phyloP scores from a whole-genome alignment of 2,888 invertebrate species.

The Xanthia icteritia region DNA sequence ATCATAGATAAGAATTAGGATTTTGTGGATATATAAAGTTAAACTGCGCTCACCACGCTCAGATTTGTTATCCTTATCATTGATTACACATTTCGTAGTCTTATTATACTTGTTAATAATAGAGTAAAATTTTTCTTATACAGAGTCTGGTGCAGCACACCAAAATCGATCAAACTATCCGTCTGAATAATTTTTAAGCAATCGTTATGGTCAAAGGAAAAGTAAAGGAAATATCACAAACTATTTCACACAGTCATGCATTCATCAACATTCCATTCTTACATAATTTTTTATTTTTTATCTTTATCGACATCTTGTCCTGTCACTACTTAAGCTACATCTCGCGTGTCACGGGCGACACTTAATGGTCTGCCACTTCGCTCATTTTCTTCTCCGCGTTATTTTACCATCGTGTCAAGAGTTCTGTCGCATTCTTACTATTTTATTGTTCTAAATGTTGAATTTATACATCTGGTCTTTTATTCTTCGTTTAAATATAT shows the following conservation, averaged over 20 bases:
- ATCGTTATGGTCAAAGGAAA: background rate
- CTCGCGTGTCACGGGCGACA: conserved; percentile 77
- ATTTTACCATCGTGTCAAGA: conserved; percentile 82
- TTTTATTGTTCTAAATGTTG: conserved; percentile 65
- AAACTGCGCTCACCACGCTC: background rate
- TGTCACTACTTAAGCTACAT: conserved; percentile 61
- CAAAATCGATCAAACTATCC: background rate
- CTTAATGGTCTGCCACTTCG: conserved; percentile 83
- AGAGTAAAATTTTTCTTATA: background rate
- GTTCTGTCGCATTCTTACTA: conserved; percentile 72
- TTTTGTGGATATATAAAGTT: background rate
- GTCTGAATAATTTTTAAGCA: background rate
- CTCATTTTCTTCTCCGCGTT: conserved; percentile 81
- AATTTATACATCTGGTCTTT: conserved; percentile 17
- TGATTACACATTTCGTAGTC: background rate
- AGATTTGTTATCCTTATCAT: background rate
- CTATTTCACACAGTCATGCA: background rate
- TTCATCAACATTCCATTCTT: background rate
- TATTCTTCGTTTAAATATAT: background rate
- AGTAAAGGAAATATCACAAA: background rate
- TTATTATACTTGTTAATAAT: background rate
- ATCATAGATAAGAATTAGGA: background rate
- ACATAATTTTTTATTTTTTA: background rate
- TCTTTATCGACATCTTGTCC: conserved; percentile 31
- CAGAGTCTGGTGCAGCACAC: background rate